Evolutionary conservation across 2,797 vertebrate species (phyloP).

Genomic region (Mareca penelope): DNA sequence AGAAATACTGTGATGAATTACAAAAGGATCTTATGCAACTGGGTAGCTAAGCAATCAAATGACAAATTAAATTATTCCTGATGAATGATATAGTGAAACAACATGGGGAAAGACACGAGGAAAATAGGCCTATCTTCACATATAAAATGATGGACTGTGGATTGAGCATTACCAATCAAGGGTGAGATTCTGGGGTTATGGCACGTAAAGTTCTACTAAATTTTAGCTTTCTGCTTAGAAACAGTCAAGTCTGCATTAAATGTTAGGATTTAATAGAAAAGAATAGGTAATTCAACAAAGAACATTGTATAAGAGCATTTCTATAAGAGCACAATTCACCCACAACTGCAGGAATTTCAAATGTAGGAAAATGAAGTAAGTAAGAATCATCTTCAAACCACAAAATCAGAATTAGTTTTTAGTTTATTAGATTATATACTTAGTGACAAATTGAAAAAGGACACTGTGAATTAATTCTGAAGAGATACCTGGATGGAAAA

Average conservation of each 20-base stretch:
- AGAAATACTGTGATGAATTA: slow-evolving; percentile 24
- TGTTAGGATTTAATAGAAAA: neutral
- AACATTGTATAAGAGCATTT: neutral
- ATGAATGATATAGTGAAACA: slow-evolving; percentile 24
- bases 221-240: neutral
- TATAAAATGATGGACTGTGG: neutral
- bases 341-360: neutral
- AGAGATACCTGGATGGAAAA: neutral
- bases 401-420: neutral
- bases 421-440: neutral
- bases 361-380: neutral
- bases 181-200: neutral
- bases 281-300: neutral
- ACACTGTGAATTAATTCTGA: neutral
- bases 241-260: neutral
- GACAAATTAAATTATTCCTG: slow-evolving; percentile 36
- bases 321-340: neutral
- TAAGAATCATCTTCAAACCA: neutral
- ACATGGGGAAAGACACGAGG: neutral
- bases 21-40: slow-evolving; percentile 47
- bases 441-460: neutral
- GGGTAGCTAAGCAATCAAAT: slow-evolving; percentile 32
- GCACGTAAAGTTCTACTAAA: neutral
- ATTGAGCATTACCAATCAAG: neutral
- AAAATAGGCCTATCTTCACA: neutral